Conservation (phyloP, 2,888 invertebrate species). For the Micropterix aruncella region DNA sequence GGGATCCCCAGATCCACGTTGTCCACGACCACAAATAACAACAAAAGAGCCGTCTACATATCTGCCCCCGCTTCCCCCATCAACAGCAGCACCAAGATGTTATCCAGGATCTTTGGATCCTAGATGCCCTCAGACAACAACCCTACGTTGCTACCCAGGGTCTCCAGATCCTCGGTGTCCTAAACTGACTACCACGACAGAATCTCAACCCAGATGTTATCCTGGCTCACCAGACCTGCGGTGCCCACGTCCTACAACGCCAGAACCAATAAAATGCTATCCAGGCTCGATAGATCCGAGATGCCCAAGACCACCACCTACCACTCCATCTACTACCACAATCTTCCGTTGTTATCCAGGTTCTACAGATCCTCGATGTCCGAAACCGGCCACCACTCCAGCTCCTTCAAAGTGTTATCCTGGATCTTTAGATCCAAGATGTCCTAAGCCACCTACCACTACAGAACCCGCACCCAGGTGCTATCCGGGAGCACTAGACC, state of each 20-base stretch:
- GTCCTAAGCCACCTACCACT: conserved; percentile 17
- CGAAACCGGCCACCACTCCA: conserved; percentile 11
- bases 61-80: conserved; percentile 8
- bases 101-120: conserved; percentile 19
- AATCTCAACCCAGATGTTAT: conserved; percentile 16
- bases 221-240: conserved; percentile 21
- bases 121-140: conserved; percentile 17
- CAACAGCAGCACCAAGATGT: conserved; percentile 16
- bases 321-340: conserved; percentile 17
- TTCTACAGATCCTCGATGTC: conserved; percentile 17
- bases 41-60: conserved; percentile 8
- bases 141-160: conserved; percentile 13
- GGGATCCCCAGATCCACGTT: conserved; percentile 18
- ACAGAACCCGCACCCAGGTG: conserved; percentile 11
- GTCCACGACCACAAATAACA: conserved; percentile 14
- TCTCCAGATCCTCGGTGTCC: conserved; percentile 14
- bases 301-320: conserved; percentile 17
- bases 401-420: conserved; percentile 18
- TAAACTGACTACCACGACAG: conserved; percentile 8
- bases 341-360: conserved; percentile 15
- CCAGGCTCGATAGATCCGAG: conserved; percentile 18
- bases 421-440: conserved; percentile 19
- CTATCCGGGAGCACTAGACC: conserved; percentile 17
- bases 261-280: conserved; percentile 15
- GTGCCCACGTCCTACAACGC: conserved; percentile 14